Base-by-base conservation (phyloP, 2,797 vertebrate genomes). In the Myotis pilosus region DNA sequence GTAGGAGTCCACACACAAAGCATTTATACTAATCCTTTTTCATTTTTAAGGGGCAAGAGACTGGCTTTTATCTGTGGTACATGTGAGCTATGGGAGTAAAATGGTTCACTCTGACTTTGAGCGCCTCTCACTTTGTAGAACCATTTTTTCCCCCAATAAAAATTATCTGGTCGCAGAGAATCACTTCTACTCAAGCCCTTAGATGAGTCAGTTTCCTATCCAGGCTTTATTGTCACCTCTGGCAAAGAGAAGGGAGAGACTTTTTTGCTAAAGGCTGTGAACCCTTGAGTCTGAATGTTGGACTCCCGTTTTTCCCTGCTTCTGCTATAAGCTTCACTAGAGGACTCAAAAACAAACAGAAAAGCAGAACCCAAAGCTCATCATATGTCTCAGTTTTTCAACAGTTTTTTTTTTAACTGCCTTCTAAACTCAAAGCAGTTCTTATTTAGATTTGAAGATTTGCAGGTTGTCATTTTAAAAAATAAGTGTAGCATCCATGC, bases 391-490 rank as follows among this genome's bases (percentile, higher is more conserved):
- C 13, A 8, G 44, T 25, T 96, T 94, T 79, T 51, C 4, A 71
- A 51, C n/a, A 94, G 55, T 12, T 64, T 93, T 12, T 64, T 93
- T 82, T 51, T 80, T 13, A 60, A 47, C 71, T 86, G 25, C 62
- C 19, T 93, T 44, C 49, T 78, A 72, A 93, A 55, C 33, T 41
- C 17, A 75, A 72, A 69, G 33, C 47, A 30, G 19, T 72, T 94
- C 66, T 87, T 74, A 93, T 75, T 86, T 55, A 64, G 33, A 82
- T 44, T 33, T 82, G 51, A 95, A 91, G 71, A 90, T 49, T 92
- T 91, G 71, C 22, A 71, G 76, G n/a, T 33, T 57, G 72, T 92
- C 69, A 53, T 66, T 89, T 92, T 76, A 93, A 75, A 75, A 79
- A 89, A 80, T 86, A 85, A 84, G 71, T 62, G n/a, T 4, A 17